These are phyloP conservation scores for Pyrrhosoma nymphula DNA, from an alignment of 2,888 invertebrate genomes.

Conservation along the genomic window DNA sequence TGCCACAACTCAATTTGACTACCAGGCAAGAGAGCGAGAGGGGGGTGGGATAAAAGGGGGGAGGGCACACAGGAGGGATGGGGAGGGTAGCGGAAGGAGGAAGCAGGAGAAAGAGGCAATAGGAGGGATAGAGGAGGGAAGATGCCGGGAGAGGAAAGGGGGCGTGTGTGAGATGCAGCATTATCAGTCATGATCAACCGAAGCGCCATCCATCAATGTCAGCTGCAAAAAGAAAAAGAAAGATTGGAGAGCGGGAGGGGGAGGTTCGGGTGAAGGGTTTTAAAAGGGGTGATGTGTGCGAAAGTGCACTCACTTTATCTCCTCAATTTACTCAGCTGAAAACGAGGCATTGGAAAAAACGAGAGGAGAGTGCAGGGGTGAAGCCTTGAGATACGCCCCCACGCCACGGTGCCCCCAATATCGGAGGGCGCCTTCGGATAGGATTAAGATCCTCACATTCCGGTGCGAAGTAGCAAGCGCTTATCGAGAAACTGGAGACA, in stretches of 20 bases:
- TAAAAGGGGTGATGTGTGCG: constrained; percentile 48
- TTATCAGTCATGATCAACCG: constrained; percentile 64
- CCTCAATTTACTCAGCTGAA: constrained; percentile 62
- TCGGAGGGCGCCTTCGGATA: too few species aligned
- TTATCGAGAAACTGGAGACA: not conserved
- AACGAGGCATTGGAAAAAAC: constrained; percentile 48
- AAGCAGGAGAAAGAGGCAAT: not conserved
- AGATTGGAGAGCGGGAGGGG: not conserved
- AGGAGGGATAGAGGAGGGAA: not conserved
- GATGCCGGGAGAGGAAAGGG: not conserved
- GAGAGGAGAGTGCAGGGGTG: not conserved
- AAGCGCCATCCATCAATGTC: constrained; percentile 64
- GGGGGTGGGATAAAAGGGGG: not conserved
- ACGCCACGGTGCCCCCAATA: not conserved
- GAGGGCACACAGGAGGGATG: not conserved
- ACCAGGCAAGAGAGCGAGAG: not conserved
- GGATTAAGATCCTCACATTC: not conserved
- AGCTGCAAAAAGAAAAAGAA: not conserved
- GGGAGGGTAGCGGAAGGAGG: not conserved
- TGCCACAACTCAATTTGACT: constrained; percentile 58
- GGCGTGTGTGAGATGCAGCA: not conserved
- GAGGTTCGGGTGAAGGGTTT: constrained; percentile 9
- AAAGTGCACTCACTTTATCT: constrained; percentile 65
- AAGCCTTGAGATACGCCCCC: not conserved
- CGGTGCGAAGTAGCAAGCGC: not conserved